Evolutionary conservation across 2,113 vertebrate genomes (phyloP).

Genomic region (Callocephalon fimbriatum): DNA sequence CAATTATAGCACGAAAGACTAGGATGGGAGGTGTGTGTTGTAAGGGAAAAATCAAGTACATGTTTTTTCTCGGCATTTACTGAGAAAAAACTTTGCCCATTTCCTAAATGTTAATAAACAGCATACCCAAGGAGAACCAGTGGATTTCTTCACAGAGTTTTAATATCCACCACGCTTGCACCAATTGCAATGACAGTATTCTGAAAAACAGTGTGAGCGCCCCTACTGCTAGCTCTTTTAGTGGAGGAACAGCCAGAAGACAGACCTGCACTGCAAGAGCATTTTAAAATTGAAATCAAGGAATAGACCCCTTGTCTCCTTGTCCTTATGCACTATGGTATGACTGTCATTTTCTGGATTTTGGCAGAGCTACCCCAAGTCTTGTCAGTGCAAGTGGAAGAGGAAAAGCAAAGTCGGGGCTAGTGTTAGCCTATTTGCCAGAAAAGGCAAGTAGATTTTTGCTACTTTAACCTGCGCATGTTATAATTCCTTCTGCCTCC

Average conservation of each 20-base stretch:
- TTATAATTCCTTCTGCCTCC: not conserved
- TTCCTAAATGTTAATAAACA: conserved; percentile 15
- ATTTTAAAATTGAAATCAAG: not conserved
- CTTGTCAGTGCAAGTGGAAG: not conserved
- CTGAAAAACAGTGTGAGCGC: not conserved
- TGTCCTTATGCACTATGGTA: not conserved
- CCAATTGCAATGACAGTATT: not conserved
- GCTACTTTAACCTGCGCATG: not conserved
- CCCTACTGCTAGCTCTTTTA: not conserved
- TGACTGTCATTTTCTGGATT: not conserved
- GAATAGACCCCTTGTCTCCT: not conserved
- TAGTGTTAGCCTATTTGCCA: not conserved
- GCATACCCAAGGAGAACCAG: not conserved
- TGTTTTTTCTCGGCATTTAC: not conserved
- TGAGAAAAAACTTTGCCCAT: not conserved
- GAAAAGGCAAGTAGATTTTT: not conserved
- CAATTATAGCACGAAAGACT: conserved; percentile 30
- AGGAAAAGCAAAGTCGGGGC: not conserved
- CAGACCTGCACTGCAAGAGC: not conserved
- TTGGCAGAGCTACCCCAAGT: not conserved
- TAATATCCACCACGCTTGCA: not conserved
- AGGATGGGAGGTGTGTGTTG: not conserved
- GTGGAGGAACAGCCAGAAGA: not conserved
- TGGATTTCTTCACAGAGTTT: not conserved
- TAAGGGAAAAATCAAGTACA: not conserved